These are phyloP conservation scores for Nezara viridula DNA, from an alignment of 2,888 invertebrate genomes.

Conservation along the genomic window DNA sequence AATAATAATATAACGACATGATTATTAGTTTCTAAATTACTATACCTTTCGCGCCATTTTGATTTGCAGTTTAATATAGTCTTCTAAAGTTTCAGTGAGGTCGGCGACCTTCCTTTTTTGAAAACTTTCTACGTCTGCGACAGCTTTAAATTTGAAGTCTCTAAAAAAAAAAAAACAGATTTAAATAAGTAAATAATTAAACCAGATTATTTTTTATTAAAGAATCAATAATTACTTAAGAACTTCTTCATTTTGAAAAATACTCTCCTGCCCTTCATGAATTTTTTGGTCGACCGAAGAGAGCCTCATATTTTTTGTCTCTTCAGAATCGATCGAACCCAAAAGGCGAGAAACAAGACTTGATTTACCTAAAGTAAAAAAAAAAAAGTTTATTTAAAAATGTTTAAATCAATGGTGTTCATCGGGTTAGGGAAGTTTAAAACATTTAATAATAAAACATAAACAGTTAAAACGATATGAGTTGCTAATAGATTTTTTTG, in stretches of 20 bases:
- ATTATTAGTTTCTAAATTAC: neutral
- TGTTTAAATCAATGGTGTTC: neutral
- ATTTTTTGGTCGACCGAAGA: slow-evolving; percentile 79
- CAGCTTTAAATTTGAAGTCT: slow-evolving; percentile 78
- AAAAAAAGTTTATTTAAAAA: neutral
- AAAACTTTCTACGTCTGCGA: slow-evolving; percentile 79
- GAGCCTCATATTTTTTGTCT: slow-evolving; percentile 80
- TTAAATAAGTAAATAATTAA: slow-evolving; percentile 52
- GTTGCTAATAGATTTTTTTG: too few species aligned
- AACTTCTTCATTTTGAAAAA: slow-evolving; percentile 74
- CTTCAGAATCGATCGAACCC: slow-evolving; percentile 83
- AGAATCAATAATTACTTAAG: slow-evolving; percentile 72
- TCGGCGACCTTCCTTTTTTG: slow-evolving; percentile 81
- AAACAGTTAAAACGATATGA: neutral
- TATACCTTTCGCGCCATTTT: slow-evolving; percentile 82
- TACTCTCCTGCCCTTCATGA: slow-evolving; percentile 74
- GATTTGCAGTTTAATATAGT: slow-evolving; percentile 79
- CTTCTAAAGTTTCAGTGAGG: slow-evolving; percentile 79
- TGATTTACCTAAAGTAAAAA: slow-evolving; percentile 73
- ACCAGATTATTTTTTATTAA: neutral
- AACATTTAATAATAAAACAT: neutral
- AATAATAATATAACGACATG: slow-evolving; percentile 51
- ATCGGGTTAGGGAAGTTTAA: neutral
- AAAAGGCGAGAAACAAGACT: slow-evolving; percentile 82
- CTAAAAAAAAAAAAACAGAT: slow-evolving; percentile 69